Evolutionary conservation across 2,888 invertebrate species (phyloP), one percentile per base, ranked within the genome.

Genomic region (Noctua fimbriata): DNA sequence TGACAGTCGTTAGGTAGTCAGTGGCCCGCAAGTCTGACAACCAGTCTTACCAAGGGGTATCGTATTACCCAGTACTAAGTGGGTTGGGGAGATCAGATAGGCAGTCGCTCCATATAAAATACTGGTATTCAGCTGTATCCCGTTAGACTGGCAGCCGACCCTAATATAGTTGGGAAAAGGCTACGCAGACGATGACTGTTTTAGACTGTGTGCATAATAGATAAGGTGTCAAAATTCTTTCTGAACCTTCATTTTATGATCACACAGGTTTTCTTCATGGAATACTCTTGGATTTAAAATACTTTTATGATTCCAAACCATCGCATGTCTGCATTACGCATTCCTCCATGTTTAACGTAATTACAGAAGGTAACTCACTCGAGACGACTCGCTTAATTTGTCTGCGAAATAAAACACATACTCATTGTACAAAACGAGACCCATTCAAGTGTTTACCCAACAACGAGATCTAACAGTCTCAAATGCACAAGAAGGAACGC

Each of bases 401-500:
- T 82, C n/a, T 65, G 18, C 28, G 44, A 65, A 76, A 75, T 67
- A 2, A 60, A 60, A 32, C 12, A 32, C 3, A 58, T 66, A 66
- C 0, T 44, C 18, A 18, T 28, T 60, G 16, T 69, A 36, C 63
- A n/a, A 16, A n/a, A 21, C 28, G 28, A 55, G 55, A 55, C 21
- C 24, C 60, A 65, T 28, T 66, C 41, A 44, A 58, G 6, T 55
- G 7, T 74, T 49, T 32, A 49, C 18, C 16, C 24, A 32, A 66
- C 47, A 70, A 69, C n/a, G 52, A 82, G 16, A 65, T 58, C 14
- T 55, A 63, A 71, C 58, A 41, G 55, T 76, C 14, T 71, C 73
- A 71, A 87, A 52, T 44, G 66, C 65, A 84, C 47, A 10, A 72
- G n/a, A 58, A 55, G 16, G 49, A 71, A 67, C 63, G 36, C 24